These are phyloP conservation scores for Megaceryle maxima DNA, from an alignment of 2,113 vertebrate species.

Conservation along the genomic window DNA sequence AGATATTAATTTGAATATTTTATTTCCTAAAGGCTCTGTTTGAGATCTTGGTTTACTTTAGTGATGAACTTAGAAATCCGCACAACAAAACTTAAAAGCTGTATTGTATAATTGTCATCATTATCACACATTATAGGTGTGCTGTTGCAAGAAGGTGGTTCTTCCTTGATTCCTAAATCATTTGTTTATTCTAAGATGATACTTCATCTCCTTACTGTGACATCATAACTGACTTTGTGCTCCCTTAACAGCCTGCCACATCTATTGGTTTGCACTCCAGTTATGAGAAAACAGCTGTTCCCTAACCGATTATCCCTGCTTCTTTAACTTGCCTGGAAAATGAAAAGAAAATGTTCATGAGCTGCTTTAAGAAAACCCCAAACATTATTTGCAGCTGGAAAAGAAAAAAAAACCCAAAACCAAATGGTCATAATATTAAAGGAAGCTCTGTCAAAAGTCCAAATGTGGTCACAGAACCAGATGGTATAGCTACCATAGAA, in stretches of 20 bases:
- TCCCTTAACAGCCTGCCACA: neutral
- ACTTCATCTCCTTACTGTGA: neutral
- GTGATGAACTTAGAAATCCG: neutral
- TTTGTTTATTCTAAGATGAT: neutral
- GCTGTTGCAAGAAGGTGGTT: neutral
- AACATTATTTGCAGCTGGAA: neutral
- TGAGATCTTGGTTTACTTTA: neutral
- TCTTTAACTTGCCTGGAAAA: neutral
- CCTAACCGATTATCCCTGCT: neutral
- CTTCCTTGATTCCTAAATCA: neutral
- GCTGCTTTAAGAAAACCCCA: neutral
- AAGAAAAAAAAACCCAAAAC: neutral
- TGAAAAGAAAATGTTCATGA: neutral
- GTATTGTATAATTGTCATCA: neutral
- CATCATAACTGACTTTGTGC: neutral
- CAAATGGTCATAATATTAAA: neutral
- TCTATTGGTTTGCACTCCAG: neutral
- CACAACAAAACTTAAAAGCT: neutral
- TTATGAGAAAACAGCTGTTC: neutral
- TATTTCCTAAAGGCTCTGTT: neutral
- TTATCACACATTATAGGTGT: neutral
- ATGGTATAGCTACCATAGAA: neutral
- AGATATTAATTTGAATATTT: neutral
- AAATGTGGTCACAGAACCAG: neutral
- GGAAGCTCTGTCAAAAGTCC: neutral